Conservation (phyloP, 2,888 invertebrate species). For the Mesopsocus fuscifrons region DNA sequence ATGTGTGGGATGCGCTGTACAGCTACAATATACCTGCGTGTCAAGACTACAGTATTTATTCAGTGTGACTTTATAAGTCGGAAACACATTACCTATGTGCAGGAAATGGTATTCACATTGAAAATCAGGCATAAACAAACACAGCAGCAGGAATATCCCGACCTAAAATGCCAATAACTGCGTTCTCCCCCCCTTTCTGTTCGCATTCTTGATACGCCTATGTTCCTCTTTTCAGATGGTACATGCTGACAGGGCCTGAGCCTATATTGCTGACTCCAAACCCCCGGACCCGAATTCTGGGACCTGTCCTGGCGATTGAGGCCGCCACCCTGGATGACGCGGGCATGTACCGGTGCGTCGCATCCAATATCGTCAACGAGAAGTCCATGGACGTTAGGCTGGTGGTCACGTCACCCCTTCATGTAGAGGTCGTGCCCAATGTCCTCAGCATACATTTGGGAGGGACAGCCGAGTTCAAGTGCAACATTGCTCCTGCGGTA, state of each 20-base stretch:
- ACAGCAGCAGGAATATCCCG: no score
- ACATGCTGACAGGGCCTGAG: slow-evolving; percentile 42
- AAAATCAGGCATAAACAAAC: no score
- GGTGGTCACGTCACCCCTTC: slow-evolving; percentile 42
- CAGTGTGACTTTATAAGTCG: no score
- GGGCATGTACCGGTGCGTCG: slow-evolving; percentile 46
- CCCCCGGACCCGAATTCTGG: slow-evolving; percentile 41
- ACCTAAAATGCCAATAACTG: no score
- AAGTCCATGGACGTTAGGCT: slow-evolving; percentile 46
- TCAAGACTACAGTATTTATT: no score
- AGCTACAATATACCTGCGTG: no score
- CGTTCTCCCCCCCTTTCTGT: no score
- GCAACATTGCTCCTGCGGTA: slow-evolving; percentile 33
- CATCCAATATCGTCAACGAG: slow-evolving; percentile 49
- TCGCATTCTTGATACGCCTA: no score
- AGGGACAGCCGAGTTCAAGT: slow-evolving; percentile 51
- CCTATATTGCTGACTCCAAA: slow-evolving; percentile 39
- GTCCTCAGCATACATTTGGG: slow-evolving; percentile 53
- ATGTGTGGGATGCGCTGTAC: no score
- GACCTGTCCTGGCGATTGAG: slow-evolving; percentile 48
- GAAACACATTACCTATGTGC: no score
- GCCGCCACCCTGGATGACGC: slow-evolving; percentile 49
- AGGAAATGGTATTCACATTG: no score
- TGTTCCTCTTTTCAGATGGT: slow-evolving; percentile 42
- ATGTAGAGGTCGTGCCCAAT: slow-evolving; percentile 44